Percentiles rank a stretch among this genome's conserved stretches.
Evolutionary conservation across 2,797 vertebrate genomes (phyloP).

Genomic region (Taeniopygia guttata): DNA sequence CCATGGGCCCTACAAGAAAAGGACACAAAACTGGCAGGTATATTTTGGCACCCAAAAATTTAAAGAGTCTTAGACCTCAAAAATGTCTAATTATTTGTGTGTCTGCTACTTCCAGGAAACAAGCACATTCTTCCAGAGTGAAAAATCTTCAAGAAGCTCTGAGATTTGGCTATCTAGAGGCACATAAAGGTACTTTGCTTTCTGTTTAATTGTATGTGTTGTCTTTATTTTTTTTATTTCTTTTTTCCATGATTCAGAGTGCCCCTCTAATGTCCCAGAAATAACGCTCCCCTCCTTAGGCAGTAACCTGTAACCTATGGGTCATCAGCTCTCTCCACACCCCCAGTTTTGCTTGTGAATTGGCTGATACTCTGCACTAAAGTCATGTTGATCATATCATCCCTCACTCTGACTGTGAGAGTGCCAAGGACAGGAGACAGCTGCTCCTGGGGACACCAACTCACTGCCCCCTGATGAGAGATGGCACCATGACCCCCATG

Average conservation of each 20-base stretch:
- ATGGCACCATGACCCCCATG: background rate
- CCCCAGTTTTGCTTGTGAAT: background rate
- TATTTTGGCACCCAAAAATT: background rate
- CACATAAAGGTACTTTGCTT: background rate
- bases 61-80: background rate
- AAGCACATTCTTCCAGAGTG: background rate
- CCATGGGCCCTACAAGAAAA: background rate
- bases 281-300: background rate
- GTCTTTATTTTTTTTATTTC: background rate
- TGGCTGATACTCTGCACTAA: background rate
- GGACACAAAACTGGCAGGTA: background rate
- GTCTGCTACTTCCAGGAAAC: background rate
- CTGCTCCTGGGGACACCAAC: background rate
- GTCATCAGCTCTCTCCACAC: background rate
- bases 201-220: background rate
- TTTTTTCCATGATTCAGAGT: background rate
- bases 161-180: background rate
- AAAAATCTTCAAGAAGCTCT: background rate
- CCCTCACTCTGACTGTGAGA: background rate
- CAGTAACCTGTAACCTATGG: background rate
- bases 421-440: background rate
- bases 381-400: background rate
- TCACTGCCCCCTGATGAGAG: fast-evolving
- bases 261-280: background rate
- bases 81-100: background rate